A percentile compares a stretch with the other conserved stretches of the same genome.
phyloP scores from a whole-genome alignment of 2,888 invertebrate species.

The Tinea trinotella region DNA sequence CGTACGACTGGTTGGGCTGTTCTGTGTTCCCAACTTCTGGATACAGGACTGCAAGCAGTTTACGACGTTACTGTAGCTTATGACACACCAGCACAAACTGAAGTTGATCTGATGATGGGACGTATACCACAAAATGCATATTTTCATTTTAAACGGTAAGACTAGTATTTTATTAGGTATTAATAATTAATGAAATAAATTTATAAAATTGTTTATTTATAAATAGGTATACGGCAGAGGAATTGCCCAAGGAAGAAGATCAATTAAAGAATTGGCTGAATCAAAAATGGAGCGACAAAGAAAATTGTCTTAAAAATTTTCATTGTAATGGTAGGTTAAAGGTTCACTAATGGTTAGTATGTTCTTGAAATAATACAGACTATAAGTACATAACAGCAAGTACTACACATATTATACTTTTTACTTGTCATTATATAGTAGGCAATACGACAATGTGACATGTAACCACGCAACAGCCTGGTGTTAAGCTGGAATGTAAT shows the following conservation, averaged over 20 bases:
- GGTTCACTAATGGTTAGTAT: no score
- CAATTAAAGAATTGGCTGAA: slow-evolving; percentile 76
- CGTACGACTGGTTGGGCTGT: slow-evolving; percentile 86
- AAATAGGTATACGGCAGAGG: slow-evolving; percentile 71
- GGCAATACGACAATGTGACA: no score
- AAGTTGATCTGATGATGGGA: slow-evolving; percentile 79
- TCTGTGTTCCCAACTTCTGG: slow-evolving; percentile 69
- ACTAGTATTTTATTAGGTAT: not conserved
- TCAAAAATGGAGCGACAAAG: slow-evolving; percentile 78
- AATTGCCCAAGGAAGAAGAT: slow-evolving; percentile 72
- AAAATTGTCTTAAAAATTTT: slow-evolving; percentile 73
- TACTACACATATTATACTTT: no score
- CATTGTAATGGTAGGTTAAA: slow-evolving; percentile 69
- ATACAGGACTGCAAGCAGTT: slow-evolving; percentile 79
- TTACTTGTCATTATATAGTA: no score
- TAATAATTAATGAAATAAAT: not conserved
- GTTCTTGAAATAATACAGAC: no score
- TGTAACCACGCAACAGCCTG: no score
- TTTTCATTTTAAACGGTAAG: slow-evolving; percentile 79
- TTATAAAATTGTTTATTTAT: not conserved
- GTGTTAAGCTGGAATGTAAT: no score
- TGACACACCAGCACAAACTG: slow-evolving; percentile 83
- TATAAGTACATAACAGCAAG: no score
- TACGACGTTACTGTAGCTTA: slow-evolving; percentile 92
- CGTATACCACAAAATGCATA: slow-evolving; percentile 82